A percentile compares a stretch with the other conserved stretches of the same genome.
These are phyloP conservation scores for Tadarida brasiliensis DNA, from an alignment of 2,797 vertebrate species.

Conservation along the genomic window DNA sequence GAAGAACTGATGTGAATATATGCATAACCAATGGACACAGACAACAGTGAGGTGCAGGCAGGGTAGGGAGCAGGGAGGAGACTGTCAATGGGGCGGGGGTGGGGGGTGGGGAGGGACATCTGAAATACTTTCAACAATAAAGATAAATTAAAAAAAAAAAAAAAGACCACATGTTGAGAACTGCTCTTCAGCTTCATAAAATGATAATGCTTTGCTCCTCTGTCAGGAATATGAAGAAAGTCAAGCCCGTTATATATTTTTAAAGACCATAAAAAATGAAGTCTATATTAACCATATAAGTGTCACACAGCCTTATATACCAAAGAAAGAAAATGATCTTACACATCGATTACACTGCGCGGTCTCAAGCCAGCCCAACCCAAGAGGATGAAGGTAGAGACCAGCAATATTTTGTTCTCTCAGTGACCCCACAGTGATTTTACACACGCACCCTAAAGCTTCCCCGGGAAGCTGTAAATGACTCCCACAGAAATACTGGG, in stretches of 20 bases:
- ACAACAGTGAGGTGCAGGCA: too few relatives aligned
- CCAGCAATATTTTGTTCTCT: not conserved
- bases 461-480: not conserved
- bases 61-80: too few relatives aligned
- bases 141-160: too few relatives aligned
- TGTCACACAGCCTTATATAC: not conserved
- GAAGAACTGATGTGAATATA: too few relatives aligned
- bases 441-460: not conserved
- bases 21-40: too few relatives aligned
- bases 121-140: too few relatives aligned
- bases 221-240: not conserved
- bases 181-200: not conserved
- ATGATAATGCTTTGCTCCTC: not conserved
- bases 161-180: not conserved
- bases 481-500: not conserved
- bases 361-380: not conserved
- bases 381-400: not conserved
- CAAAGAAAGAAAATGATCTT: not conserved
- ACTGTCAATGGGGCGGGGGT: too few relatives aligned
- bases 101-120: too few relatives aligned
- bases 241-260: not conserved
- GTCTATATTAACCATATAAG: not conserved
- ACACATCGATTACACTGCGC: not conserved
- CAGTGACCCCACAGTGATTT: not conserved
- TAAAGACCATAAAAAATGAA: not conserved